Conservation (phyloP, 2,113 vertebrate species). For the Phycodurus eques region DNA sequence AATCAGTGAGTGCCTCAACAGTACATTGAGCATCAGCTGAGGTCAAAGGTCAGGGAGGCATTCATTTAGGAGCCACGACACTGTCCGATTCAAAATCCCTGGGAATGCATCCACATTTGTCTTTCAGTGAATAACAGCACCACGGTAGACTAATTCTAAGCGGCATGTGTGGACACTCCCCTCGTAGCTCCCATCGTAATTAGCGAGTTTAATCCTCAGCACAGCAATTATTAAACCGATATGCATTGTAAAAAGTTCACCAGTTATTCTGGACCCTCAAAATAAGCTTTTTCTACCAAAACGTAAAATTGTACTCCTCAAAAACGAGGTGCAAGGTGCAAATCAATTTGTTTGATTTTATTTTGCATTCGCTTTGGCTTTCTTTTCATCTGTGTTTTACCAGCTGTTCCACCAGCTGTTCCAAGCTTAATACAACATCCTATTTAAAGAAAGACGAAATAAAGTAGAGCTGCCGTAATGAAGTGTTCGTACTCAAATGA, state of each 20-base stretch:
- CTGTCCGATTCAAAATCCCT: neutral
- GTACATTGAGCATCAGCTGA: slow-evolving; percentile 1
- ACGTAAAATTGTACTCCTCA: neutral
- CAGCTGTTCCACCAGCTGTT: slow-evolving; percentile 36
- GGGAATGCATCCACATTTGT: neutral
- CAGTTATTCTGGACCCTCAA: no score
- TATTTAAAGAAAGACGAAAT: slow-evolving; percentile 52
- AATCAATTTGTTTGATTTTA: neutral
- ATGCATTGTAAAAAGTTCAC: neutral
- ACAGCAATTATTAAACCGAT: neutral
- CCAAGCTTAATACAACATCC: slow-evolving; percentile 28
- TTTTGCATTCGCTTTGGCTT: slow-evolving; percentile 45
- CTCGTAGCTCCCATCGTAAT: neutral
- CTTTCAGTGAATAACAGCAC: neutral
- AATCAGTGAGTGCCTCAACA: slow-evolving; percentile 21
- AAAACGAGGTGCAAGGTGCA: neutral
- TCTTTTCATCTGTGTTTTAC: slow-evolving; percentile 46
- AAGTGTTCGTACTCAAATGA: slow-evolving; percentile 55
- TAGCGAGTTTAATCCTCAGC: neutral
- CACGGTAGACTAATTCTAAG: neutral
- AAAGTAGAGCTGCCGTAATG: slow-evolving; percentile 47
- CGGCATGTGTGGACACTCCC: no score
- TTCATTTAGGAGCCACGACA: neutral
- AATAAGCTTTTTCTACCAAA: no score
- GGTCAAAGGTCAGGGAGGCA: slow-evolving; percentile 13